These are phyloP conservation scores for Liodrosophila aerea DNA, from an alignment of 2,888 invertebrate genomes.

Conservation along the genomic window DNA sequence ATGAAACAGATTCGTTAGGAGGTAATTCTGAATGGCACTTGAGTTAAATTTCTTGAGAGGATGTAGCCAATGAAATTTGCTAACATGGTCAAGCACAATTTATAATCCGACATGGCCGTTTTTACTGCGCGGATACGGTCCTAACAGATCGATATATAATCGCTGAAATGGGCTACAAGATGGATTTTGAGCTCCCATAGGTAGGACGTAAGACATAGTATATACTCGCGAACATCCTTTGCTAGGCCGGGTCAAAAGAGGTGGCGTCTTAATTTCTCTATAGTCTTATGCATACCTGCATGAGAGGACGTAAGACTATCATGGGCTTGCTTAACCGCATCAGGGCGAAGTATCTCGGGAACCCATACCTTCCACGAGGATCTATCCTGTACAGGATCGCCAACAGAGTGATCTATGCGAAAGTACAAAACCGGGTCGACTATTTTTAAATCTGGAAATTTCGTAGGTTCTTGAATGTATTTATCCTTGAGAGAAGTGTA, in stretches of 20 bases:
- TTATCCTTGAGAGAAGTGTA: not conserved
- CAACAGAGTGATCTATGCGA: constrained; percentile 6
- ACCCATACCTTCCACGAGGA: constrained; percentile 12
- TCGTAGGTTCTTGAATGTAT: not conserved
- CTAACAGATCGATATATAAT: constrained; percentile 14
- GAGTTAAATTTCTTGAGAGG: constrained; percentile 18
- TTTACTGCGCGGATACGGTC: constrained; percentile 13
- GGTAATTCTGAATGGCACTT: not conserved
- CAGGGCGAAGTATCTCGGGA: not conserved
- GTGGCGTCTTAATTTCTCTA: constrained; percentile 8
- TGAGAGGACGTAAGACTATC: constrained; percentile 12
- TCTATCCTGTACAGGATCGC: not conserved
- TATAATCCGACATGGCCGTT: constrained; percentile 7
- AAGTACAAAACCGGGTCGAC: no score
- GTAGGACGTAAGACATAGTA: constrained; percentile 7
- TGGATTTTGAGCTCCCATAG: constrained; percentile 7
- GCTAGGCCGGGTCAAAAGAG: constrained; percentile 26
- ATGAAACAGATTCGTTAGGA: no score
- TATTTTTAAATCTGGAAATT: no score
- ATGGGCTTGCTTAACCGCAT: constrained; percentile 17
- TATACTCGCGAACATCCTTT: constrained; percentile 7
- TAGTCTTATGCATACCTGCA: constrained; percentile 19
- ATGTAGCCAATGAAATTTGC: constrained; percentile 15
- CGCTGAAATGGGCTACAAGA: constrained; percentile 15
- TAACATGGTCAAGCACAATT: constrained; percentile 15